phyloP scores from a whole-genome alignment of 1,140 invertebrate genomes.

The Pseudomyrmex flavicornis region DNA sequence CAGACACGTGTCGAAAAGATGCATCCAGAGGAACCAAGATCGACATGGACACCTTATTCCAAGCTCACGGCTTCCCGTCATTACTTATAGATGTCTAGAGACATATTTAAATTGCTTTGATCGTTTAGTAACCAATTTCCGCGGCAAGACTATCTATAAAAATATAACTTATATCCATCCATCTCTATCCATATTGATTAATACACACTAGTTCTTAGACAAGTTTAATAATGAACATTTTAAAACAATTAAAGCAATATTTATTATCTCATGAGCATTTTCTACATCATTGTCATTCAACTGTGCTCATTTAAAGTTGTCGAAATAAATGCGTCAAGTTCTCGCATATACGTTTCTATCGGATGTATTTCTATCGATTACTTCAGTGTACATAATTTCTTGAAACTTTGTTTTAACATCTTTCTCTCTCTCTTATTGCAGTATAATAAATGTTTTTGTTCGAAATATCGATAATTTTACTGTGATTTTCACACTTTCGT shows the following conservation, averaged over 20 bases:
- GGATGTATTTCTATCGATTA: background rate
- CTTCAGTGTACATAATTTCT: background rate
- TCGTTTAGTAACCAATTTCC: conserved; percentile 22
- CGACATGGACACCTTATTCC: conserved; percentile 31
- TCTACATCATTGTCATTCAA: conserved; percentile 12
- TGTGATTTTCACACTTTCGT: background rate
- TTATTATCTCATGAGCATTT: conserved; percentile 18
- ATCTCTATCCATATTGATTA: conserved; percentile 24
- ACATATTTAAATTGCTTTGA: conserved; percentile 31
- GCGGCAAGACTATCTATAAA: conserved; percentile 1
- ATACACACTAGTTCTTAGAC: background rate
- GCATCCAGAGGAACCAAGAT: conserved; percentile 30
- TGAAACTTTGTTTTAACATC: conserved; percentile 3
- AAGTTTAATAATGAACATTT: background rate
- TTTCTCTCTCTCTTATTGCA: background rate
- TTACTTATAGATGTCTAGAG: conserved; percentile 14
- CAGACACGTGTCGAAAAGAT: conserved; percentile 27
- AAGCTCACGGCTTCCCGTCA: conserved; percentile 17
- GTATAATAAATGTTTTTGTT: conserved; percentile 45
- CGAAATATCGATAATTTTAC: conserved; percentile 6
- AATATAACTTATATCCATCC: background rate
- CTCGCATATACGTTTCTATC: background rate
- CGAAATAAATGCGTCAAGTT: conserved; percentile 39
- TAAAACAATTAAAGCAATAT: conserved; percentile 8
- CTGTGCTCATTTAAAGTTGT: conserved; percentile 23